These are phyloP conservation scores for Andrena chrysosceles DNA, from an alignment of 2,888 invertebrate species.

Conservation along the genomic window DNA sequence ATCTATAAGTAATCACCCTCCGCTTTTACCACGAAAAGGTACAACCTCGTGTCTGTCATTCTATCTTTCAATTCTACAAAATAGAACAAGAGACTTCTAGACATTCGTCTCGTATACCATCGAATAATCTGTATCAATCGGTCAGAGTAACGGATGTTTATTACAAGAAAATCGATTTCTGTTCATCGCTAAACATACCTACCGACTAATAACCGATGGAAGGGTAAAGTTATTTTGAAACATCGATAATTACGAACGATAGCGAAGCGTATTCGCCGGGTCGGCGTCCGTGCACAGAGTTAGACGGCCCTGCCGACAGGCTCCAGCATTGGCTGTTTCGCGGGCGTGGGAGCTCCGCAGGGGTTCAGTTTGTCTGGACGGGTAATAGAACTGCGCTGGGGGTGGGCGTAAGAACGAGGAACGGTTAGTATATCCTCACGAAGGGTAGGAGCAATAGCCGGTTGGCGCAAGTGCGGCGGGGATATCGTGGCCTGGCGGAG, in stretches of 20 bases:
- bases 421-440: constrained; percentile 71
- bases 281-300: constrained; percentile 28
- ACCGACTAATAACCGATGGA: no score
- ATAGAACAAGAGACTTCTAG: no score
- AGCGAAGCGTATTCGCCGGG: background rate
- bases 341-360: constrained; percentile 75
- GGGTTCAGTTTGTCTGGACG: constrained; percentile 58
- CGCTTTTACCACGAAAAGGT: no score
- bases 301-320: constrained; percentile 47
- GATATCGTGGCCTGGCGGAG: constrained; percentile 75
- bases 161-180: no score
- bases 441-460: constrained; percentile 66
- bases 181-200: no score
- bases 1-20: background rate
- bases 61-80: no score
- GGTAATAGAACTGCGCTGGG: constrained; percentile 70
- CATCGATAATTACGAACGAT: background rate
- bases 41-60: no score
- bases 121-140: no score
- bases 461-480: constrained; percentile 72
- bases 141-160: no score
- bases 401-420: constrained; percentile 60
- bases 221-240: background rate
- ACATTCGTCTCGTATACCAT: no score
- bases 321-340: constrained; percentile 63